Conservation (phyloP, 2,113 vertebrate species). For the Ophiodon elongatus region DNA sequence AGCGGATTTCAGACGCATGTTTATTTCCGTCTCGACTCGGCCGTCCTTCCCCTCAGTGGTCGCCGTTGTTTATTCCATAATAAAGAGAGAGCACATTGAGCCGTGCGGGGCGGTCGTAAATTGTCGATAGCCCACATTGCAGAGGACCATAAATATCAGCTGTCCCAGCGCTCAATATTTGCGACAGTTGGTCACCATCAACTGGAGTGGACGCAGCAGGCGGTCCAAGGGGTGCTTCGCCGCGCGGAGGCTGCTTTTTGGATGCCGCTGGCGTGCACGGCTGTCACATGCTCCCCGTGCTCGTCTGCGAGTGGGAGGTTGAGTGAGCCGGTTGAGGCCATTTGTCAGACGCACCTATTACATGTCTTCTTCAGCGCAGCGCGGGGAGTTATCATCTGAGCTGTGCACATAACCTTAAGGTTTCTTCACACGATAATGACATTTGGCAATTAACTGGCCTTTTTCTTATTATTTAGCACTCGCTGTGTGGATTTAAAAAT, state of each 20-base stretch:
- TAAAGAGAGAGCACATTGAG: slow-evolving; percentile 60
- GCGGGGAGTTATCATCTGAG: slow-evolving; percentile 42
- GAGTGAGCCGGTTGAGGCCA: slow-evolving; percentile 51
- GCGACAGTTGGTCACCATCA: slow-evolving; percentile 42
- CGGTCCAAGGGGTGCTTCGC: slow-evolving; percentile 23
- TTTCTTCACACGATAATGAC: slow-evolving; percentile 27
- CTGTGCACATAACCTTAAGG: slow-evolving; percentile 49
- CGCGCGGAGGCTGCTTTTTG: slow-evolving; percentile 5
- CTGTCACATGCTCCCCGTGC: slow-evolving; percentile 23
- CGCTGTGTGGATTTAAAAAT: slow-evolving; percentile 3
- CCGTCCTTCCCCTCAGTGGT: slow-evolving; percentile 50
- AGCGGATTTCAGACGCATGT: slow-evolving; percentile 37
- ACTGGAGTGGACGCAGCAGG: slow-evolving; percentile 8
- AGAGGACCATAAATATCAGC: slow-evolving; percentile 69
- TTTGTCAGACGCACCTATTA: slow-evolving; percentile 56
- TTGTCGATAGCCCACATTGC: slow-evolving; percentile 50
- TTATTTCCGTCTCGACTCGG: slow-evolving; percentile 48
- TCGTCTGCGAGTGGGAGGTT: slow-evolving; percentile 39
- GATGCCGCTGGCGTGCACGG: not conserved
- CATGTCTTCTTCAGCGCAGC: slow-evolving; percentile 40
- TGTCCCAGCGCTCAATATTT: slow-evolving; percentile 22
- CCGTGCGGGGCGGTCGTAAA: slow-evolving; percentile 53
- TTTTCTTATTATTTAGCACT: slow-evolving; percentile 33
- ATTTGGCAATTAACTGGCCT: slow-evolving; percentile 47
- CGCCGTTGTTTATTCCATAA: slow-evolving; percentile 58